These are phyloP conservation scores for Prionace glauca DNA, from an alignment of 2,797 vertebrate genomes.

Conservation along the genomic window DNA sequence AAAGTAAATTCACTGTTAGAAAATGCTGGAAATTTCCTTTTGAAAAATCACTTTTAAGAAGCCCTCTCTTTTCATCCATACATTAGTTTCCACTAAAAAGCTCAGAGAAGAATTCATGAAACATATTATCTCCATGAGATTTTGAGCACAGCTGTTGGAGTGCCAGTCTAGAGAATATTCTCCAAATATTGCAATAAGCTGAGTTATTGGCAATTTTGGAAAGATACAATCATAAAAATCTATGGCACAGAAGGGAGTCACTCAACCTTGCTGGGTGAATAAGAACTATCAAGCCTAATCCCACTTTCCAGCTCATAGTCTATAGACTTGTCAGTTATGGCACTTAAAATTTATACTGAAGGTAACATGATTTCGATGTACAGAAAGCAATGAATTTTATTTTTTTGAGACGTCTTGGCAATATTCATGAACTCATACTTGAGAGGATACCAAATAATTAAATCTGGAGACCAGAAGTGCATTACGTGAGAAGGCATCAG, in stretches of 20 bases:
- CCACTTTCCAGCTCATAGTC: background rate
- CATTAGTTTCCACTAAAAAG: background rate
- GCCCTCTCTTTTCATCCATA: background rate
- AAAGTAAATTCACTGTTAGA: background rate
- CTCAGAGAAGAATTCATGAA: background rate
- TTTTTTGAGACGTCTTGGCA: background rate
- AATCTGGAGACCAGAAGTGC: background rate
- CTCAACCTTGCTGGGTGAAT: no score
- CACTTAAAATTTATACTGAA: background rate
- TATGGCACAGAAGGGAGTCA: no score
- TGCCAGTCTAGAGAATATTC: background rate
- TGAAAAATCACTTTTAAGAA: background rate
- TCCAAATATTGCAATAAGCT: background rate
- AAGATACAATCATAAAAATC: background rate
- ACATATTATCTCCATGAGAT: background rate
- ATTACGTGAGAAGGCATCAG: background rate
- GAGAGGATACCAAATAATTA: background rate
- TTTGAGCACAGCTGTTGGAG: background rate
- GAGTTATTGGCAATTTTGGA: background rate
- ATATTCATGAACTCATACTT: background rate
- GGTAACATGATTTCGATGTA: background rate
- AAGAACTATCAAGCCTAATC: background rate
- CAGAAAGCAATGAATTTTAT: background rate
- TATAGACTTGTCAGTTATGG: background rate
- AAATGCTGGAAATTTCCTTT: background rate